phyloP scores from a whole-genome alignment of 2,113 vertebrate genomes.

The Labrus mixtus region DNA sequence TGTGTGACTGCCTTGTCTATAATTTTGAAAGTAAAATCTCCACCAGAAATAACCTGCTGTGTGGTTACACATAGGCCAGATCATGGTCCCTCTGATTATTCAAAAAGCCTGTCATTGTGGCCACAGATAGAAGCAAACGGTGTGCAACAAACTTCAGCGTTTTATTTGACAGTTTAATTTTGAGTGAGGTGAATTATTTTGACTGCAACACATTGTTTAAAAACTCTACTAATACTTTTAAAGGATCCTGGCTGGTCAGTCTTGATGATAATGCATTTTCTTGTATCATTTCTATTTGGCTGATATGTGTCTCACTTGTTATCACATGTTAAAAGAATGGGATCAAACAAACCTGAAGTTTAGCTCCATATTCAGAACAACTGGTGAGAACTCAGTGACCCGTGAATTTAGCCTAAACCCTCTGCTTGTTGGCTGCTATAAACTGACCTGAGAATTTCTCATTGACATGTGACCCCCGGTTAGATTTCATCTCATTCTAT shows the following conservation, averaged over 20 bases:
- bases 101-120: constrained; percentile 26
- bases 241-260: not conserved
- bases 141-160: not conserved
- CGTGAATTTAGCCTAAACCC: not conserved
- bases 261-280: not conserved
- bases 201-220: too few species aligned
- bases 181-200: too few species aligned
- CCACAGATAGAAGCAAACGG: not conserved
- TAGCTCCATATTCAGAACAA: too few species aligned
- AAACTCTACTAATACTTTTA: not conserved
- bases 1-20: not conserved
- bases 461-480: constrained; percentile 5
- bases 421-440: not conserved
- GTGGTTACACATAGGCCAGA: not conserved
- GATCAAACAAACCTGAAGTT: too few species aligned
- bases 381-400: not conserved
- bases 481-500: not conserved
- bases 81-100: not conserved
- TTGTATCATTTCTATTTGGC: not conserved
- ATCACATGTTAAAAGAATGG: not conserved
- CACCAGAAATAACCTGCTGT: constrained; percentile 8
- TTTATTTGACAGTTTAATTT: not conserved
- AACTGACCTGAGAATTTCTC: not conserved
- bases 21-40: constrained; percentile 1
- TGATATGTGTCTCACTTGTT: not conserved